Base-by-base conservation (phyloP, 2,113 vertebrate genomes). In the Synchiropus splendidus region DNA sequence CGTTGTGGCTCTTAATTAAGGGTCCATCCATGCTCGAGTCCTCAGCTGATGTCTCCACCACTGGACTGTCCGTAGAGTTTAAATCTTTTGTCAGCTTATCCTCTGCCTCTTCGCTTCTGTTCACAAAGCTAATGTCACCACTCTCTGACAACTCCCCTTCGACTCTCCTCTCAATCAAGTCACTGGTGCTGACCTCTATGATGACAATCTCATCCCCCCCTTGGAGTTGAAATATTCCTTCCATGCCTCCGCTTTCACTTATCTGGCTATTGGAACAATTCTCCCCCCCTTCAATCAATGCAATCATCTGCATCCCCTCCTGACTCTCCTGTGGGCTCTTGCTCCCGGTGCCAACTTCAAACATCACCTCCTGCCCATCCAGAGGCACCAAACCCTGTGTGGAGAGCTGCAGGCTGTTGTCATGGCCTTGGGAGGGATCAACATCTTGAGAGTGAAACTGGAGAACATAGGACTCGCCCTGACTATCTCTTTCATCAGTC, bases 201-300 rank as follows among this genome's bases (percentile, higher is more conserved):
- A 87, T 87, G 16, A 87, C 85, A 16, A 87, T 87, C 44, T 81
- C 83, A 45, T 86, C 81, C 10, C 83, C 84, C n/a, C 77, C 78
- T 48, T 81, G 77, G 37, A 86, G 52, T 58, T 83, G 83, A 58
- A 83, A 86, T 42, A 86, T 78, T 33, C 74, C 52, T 16, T 80
- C 82, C 83, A 85, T 81, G 17, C 60, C 55, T 8, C 48, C 76
- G 9, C 64, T 52, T 10, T 47, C 27, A 12, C 36, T 16, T 8
- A 27, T 27, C 32, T 42, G 66, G 42, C 78, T 78, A 43, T 38
- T 53, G 2, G 39, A 43, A n/a, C 61, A 58, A 2, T 61, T 72
- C 21, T 61, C 59, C 17, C 59, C 76, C 15, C 70, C 66, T 48
- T 85, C 81, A 36, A 87, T 86, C 43, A 87, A 49, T 2, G 86